Conservation (phyloP, 1,140 invertebrate genomes). For the Periplaneta americana region DNA sequence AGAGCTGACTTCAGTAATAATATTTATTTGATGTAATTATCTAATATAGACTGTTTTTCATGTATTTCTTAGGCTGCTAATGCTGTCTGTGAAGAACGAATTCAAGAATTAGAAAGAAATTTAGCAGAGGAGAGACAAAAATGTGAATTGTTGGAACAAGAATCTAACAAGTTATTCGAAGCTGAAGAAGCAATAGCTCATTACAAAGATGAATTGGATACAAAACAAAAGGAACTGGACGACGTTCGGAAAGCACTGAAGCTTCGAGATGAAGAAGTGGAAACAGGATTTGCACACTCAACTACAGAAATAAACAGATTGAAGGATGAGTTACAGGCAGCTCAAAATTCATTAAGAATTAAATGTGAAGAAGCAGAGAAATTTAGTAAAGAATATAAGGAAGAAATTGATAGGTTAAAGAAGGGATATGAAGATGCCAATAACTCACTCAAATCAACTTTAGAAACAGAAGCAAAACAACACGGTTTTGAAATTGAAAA, state of each 20-base stretch:
- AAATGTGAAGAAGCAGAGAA: constrained; percentile 28
- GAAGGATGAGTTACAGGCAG: not conserved
- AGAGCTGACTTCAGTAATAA: no score
- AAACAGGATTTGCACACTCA: not conserved
- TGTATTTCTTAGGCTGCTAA: constrained; percentile 36
- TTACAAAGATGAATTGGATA: constrained; percentile 31
- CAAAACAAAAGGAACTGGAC: constrained; percentile 31
- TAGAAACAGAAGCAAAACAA: constrained; percentile 32
- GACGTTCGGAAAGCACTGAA: constrained; percentile 37
- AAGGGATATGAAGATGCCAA: constrained; percentile 44
- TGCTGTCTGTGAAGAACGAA: constrained; percentile 42
- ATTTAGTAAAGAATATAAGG: constrained; percentile 30
- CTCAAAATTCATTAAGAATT: constrained; percentile 25
- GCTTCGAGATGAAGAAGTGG: constrained; percentile 26
- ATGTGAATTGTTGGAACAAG: constrained; percentile 42
- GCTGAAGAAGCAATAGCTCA: constrained; percentile 43
- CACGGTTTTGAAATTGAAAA: constrained; percentile 27
- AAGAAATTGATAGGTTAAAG: constrained; percentile 38
- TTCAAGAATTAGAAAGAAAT: constrained; percentile 46
- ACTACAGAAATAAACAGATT: constrained; percentile 17
- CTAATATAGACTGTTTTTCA: no score
- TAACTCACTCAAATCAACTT: constrained; percentile 34
- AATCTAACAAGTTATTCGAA: constrained; percentile 48
- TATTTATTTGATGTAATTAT: no score
- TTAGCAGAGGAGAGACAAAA: constrained; percentile 42